Percentiles rank a stretch among this genome's conserved stretches.
Evolutionary conservation across 2,113 vertebrate genomes (phyloP).

Genomic region (Actenoides lindsayi): DNA sequence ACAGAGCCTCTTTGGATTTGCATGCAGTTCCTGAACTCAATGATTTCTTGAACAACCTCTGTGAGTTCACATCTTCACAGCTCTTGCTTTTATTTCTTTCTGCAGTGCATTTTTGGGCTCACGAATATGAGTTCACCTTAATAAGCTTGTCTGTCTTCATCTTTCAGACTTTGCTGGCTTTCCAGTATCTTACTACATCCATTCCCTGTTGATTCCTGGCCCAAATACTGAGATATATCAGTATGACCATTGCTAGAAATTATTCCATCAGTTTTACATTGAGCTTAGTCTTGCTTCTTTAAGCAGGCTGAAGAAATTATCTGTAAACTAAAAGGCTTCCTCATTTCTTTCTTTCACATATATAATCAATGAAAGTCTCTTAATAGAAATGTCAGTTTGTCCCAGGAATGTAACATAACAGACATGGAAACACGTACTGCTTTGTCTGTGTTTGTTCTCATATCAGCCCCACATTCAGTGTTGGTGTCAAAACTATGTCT

Average conservation of each 20-base stretch:
- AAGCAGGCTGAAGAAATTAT: not conserved
- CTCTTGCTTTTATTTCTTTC: not conserved
- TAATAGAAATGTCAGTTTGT: not conserved
- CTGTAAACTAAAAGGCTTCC: not conserved
- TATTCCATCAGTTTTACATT: not conserved
- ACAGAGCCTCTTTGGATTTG: not conserved
- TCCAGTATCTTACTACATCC: not conserved
- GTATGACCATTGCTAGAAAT: not conserved
- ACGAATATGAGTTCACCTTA: not conserved
- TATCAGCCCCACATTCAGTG: not conserved
- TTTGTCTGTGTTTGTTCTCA: not conserved
- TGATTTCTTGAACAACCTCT: not conserved
- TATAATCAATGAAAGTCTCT: not conserved
- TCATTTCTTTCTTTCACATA: not conserved
- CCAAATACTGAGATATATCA: not conserved
- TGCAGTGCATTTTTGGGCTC: not conserved
- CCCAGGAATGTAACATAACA: not conserved
- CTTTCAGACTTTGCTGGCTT: not conserved
- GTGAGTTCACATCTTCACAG: not conserved
- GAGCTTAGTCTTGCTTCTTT: not conserved
- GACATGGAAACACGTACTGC: not conserved
- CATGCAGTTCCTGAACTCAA: not conserved
- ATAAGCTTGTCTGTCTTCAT: not conserved
- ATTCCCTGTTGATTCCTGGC: constrained; percentile 4
- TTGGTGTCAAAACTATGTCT: not conserved